These are phyloP conservation scores for Megalopta genalis DNA, from an alignment of 1,140 invertebrate species.

Conservation along the genomic window DNA sequence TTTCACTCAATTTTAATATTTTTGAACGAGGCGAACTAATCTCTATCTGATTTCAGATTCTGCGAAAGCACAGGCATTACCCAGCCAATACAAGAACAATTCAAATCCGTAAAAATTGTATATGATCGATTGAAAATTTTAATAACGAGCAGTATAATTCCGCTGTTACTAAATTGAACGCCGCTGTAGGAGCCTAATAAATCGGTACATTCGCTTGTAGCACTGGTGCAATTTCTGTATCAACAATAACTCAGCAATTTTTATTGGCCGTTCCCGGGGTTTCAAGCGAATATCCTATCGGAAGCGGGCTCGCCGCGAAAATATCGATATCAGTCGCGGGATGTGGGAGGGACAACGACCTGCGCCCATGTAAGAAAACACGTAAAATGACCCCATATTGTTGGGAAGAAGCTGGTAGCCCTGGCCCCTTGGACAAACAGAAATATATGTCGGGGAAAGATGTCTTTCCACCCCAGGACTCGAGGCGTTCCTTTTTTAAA, in stretches of 20 bases:
- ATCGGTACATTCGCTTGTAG: not conserved
- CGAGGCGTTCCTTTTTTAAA: conserved; percentile 76
- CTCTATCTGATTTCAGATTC: too few species aligned
- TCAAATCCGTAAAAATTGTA: too few species aligned
- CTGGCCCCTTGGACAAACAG: conserved; percentile 76
- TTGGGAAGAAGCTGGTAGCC: conserved; percentile 54
- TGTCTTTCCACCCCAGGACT: conserved; percentile 73
- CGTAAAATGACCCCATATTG: conserved; percentile 73
- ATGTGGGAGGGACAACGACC: conserved; percentile 30
- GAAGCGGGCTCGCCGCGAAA: not conserved
- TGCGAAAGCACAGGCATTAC: too few species aligned
- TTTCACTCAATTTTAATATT: too few species aligned
- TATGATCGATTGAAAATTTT: too few species aligned
- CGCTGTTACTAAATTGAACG: too few species aligned
- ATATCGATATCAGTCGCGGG: conserved; percentile 8
- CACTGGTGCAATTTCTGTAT: not conserved
- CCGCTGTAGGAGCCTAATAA: too few species aligned
- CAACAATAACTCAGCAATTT: conserved; percentile 6
- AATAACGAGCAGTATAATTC: too few species aligned
- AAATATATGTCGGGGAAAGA: conserved; percentile 76
- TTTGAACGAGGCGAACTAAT: too few species aligned
- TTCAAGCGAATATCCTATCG: not conserved
- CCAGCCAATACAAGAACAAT: too few species aligned
- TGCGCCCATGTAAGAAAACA: conserved; percentile 58
- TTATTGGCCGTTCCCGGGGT: not conserved